phyloP scores from a whole-genome alignment of 2,113 vertebrate species.

The Cinclus cinclus region DNA sequence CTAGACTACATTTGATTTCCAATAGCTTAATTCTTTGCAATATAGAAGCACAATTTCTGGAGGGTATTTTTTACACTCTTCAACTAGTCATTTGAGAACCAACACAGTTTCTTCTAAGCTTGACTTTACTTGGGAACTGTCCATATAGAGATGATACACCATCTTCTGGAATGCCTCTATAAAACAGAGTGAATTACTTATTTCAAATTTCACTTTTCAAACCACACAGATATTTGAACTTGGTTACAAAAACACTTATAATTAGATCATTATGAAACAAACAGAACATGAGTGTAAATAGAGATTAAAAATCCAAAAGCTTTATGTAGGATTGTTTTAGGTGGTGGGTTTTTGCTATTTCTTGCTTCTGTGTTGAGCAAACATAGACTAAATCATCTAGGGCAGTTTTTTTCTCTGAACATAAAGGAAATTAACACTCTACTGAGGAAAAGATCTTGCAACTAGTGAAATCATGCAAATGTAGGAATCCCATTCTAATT shows the following conservation, averaged over 20 bases:
- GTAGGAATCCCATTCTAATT: background rate
- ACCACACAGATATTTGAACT: background rate
- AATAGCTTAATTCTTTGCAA: slow-evolving; percentile 12
- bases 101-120: background rate
- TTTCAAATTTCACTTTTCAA: background rate
- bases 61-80: background rate
- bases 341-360: background rate
- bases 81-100: background rate
- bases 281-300: rapidly evolving
- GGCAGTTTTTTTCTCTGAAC: background rate
- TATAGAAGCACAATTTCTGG: slow-evolving; percentile 19
- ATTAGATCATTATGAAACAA: background rate
- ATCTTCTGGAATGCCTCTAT: background rate
- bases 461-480: background rate
- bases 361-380: background rate
- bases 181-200: background rate
- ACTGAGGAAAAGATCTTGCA: background rate
- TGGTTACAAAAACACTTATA: background rate
- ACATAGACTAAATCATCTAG: background rate
- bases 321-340: background rate
- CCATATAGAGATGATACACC: background rate
- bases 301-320: background rate
- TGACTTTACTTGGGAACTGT: background rate
- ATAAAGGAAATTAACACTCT: background rate
- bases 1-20: background rate